phyloP scores from a whole-genome alignment of 2,797 vertebrate genomes.

The Sebastes umbrosus region DNA sequence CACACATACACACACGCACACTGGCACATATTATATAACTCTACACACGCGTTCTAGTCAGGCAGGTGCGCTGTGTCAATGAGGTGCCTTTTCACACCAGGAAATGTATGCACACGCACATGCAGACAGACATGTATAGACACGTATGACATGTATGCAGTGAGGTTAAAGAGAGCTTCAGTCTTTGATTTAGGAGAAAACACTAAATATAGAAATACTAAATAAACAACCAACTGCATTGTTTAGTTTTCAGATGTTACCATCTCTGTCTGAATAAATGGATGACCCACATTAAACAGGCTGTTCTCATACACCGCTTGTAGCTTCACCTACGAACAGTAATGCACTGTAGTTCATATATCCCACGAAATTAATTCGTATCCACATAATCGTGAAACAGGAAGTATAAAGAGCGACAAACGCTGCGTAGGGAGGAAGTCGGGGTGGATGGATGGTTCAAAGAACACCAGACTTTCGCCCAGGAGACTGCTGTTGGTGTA shows the following conservation, averaged over 20 bases:
- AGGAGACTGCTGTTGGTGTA: too few species aligned
- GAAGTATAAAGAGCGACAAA: too few species aligned
- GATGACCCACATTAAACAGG: background rate
- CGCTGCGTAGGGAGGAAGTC: fast-evolving
- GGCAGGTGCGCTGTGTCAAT: constrained; percentile 50
- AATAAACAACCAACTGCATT: background rate
- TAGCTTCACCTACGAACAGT: too few species aligned
- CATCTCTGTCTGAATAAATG: background rate
- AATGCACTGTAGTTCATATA: too few species aligned
- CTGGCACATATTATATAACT: constrained; percentile 38
- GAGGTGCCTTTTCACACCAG: constrained; percentile 42
- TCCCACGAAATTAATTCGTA: too few species aligned
- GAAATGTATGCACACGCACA: constrained; percentile 12
- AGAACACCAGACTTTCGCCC: fast-evolving
- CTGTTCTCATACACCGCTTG: too few species aligned
- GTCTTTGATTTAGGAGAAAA: background rate
- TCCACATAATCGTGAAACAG: too few species aligned
- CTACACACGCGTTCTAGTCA: constrained; percentile 16
- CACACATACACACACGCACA: constrained; percentile 1
- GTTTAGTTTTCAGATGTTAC: background rate
- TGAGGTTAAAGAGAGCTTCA: background rate
- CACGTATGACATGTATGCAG: background rate
- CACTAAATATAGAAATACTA: background rate
- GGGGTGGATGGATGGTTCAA: too few species aligned
- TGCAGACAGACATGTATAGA: background rate